phyloP scores from a whole-genome alignment of 2,888 invertebrate species.

The Aricia artaxerxes region DNA sequence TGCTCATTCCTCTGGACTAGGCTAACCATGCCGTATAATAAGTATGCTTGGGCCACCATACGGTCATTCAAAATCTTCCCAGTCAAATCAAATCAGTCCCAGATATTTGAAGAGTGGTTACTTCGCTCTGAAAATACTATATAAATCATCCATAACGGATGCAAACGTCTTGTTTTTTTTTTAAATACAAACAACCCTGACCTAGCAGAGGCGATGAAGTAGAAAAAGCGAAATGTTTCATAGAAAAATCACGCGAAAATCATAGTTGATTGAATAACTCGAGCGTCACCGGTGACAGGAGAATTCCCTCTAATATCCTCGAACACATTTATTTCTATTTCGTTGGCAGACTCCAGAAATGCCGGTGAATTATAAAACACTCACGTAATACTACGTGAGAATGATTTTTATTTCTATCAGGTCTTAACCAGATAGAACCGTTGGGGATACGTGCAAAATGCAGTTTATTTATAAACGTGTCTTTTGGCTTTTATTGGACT shows the following conservation, averaged over 20 bases:
- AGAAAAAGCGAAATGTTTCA: neutral
- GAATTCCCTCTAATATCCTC: constrained; percentile 14
- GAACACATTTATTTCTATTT: constrained; percentile 21
- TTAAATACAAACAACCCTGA: neutral
- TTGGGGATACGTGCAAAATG: constrained; percentile 9
- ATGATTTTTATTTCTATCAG: constrained; percentile 18
- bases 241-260: constrained; percentile 9
- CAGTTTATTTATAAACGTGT: constrained; percentile 11
- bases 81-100: too few relatives aligned
- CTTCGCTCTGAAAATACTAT: too few relatives aligned
- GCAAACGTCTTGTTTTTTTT: too few relatives aligned
- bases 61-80: too few relatives aligned
- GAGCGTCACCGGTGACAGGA: constrained; percentile 11
- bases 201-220: neutral
- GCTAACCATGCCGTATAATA: too few relatives aligned
- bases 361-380: constrained; percentile 14
- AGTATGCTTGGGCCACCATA: too few relatives aligned
- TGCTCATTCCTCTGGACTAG: too few relatives aligned
- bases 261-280: constrained; percentile 10
- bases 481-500: neutral
- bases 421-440: constrained; percentile 13
- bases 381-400: constrained; percentile 6
- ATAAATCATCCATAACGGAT: too few relatives aligned
- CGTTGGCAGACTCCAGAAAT: constrained; percentile 18
- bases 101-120: too few relatives aligned